Evolutionary conservation across 2,888 invertebrate species (phyloP).

Genomic region (Poecilus cupreus): DNA sequence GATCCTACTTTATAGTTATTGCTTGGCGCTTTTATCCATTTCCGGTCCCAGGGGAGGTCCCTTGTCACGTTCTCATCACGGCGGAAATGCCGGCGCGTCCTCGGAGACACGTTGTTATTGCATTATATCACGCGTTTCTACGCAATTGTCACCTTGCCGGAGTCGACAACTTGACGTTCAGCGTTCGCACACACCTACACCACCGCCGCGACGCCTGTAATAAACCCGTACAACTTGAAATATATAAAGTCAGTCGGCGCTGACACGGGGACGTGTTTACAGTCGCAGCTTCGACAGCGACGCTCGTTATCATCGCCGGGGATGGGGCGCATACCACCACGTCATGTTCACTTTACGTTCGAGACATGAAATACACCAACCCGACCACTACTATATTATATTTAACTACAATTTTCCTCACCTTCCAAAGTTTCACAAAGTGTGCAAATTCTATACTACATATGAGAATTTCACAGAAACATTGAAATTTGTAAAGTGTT

Average conservation of each 20-base stretch:
- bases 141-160: constrained; percentile 54
- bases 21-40: constrained; percentile 57
- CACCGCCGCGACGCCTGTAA: not conserved
- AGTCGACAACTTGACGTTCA: not conserved
- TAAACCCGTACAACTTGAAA: not conserved
- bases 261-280: no score
- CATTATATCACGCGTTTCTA: constrained; percentile 53
- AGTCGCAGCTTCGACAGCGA: no score
- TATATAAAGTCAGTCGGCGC: not conserved
- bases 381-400: no score
- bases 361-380: no score
- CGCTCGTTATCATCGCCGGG: no score
- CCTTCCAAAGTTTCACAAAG: no score
- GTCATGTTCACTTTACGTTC: no score
- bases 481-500: no score
- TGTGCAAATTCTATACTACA: no score
- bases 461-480: no score
- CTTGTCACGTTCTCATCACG: constrained; percentile 59
- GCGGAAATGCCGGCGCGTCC: constrained; percentile 41
- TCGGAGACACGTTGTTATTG: constrained; percentile 56
- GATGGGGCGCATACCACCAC: no score
- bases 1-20: constrained; percentile 59
- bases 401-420: no score
- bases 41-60: constrained; percentile 47
- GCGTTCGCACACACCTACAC: not conserved